Evolutionary conservation across 2,888 invertebrate species (phyloP), one percentile per base, ranked within the genome.

Genomic region (Opisthograptis luteolata): DNA sequence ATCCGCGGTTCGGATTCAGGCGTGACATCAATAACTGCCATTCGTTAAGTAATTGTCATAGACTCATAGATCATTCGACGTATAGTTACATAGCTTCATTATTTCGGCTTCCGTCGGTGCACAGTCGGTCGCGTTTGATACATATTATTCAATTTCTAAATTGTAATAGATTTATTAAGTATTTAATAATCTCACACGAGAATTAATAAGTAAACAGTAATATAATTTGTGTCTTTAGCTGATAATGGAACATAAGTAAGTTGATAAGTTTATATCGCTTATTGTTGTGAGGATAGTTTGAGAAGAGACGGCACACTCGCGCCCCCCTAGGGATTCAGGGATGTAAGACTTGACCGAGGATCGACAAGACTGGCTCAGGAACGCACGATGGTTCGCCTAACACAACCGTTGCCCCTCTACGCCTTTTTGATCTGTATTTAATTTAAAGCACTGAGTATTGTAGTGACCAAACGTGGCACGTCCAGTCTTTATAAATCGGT

Each of bases 201-300:
- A 86, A 79, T 66, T 86, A 85, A 83, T 85, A 81, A 84, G 63
- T 86, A 87, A 85, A 87, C 84, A 76, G 66, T 87, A 87, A 87
- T 84, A 89, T 89, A 88, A 89, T 90, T 89, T 88, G 88, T 88
- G 90, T 89, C 84, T 86, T 62, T 90, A 90, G 90, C 80, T 85
- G 81, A 81, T 88, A 89, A 86, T 82, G 79, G 73, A 83, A 84
- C 80, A 77, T 82, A 80, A 87, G 81, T 82, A 81, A 79, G 84
- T 79, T 80, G 35, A 85, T 87, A 85, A 84, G 87, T 87, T 87
- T 83, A 83, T 85, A 77, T 86, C 85, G 86, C 85, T 83, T 75
- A 73, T 71, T 44, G 36, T 40, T 64, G 75, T 69, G 72, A 75
- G 66, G 69, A n/a, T n/a, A n/a, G n/a, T n/a, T n/a, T 58, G 71